phyloP scores from a whole-genome alignment of 2,113 vertebrate species.

The Gymnorhina tibicen region DNA sequence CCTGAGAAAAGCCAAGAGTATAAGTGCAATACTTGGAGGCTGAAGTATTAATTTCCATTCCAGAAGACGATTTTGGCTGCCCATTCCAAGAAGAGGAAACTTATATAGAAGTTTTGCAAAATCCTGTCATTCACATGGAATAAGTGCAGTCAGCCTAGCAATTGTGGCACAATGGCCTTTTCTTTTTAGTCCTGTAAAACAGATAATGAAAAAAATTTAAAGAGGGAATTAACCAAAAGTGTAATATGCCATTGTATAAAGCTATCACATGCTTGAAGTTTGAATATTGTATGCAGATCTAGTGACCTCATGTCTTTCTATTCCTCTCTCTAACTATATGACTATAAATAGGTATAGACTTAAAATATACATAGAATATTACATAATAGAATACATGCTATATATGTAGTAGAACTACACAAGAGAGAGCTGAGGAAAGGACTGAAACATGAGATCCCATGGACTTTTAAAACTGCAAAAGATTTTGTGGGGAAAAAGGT shows the following conservation, averaged over 20 bases:
- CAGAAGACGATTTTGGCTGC: not conserved
- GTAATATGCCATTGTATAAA: not conserved
- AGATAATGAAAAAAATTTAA: not conserved
- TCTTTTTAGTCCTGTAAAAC: not conserved
- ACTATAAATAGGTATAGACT: not conserved
- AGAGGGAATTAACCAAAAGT: not conserved
- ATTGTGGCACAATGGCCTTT: not conserved
- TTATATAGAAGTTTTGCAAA: not conserved
- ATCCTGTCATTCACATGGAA: not conserved
- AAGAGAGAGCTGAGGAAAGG: not conserved
- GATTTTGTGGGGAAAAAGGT: not conserved
- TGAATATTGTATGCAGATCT: not conserved
- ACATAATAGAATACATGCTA: not conserved
- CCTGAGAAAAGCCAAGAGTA: not conserved
- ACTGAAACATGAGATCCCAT: not conserved
- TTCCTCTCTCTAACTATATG: not conserved
- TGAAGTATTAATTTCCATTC: not conserved
- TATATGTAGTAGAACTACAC: not conserved
- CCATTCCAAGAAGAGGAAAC: not conserved
- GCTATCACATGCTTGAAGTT: not conserved
- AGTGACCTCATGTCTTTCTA: not conserved
- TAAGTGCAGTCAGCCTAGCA: not conserved
- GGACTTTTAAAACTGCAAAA: not conserved
- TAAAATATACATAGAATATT: not conserved
- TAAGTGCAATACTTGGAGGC: not conserved